Conservation (phyloP, 2,797 vertebrate species). For the Nannoperca obscura region DNA sequence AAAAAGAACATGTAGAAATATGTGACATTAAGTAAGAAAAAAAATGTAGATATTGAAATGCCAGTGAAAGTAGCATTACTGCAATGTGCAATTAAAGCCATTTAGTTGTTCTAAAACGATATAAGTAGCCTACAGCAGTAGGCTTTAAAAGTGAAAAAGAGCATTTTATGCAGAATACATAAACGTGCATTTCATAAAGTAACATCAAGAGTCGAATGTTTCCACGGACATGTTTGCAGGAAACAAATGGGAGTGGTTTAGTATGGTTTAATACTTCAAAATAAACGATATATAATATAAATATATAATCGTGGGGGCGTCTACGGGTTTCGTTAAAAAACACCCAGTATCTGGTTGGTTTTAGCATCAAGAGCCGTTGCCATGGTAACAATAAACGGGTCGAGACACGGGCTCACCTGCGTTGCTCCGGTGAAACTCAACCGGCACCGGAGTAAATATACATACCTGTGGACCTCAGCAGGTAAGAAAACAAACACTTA, state of each 20-base stretch:
- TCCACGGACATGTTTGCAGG: neutral
- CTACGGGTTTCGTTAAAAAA: neutral
- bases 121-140: neutral
- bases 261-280: neutral
- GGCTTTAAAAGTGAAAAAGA: neutral
- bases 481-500: slow-evolving; percentile 27
- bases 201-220: neutral
- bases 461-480: slow-evolving; percentile 18
- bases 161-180: neutral
- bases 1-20: neutral
- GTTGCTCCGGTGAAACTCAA: slow-evolving; percentile 27
- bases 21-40: neutral
- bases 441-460: neutral
- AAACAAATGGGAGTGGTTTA: neutral
- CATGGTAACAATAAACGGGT: slow-evolving; percentile 54
- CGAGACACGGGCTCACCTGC: neutral
- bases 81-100: neutral
- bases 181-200: neutral
- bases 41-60: neutral
- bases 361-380: slow-evolving; percentile 9
- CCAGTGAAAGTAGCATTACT: neutral
- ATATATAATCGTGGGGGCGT: too few species aligned
- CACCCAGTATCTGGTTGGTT: too few species aligned
- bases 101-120: neutral
- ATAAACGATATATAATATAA: neutral